Conservation (phyloP, 2,888 invertebrate genomes). For the Drosophila greeni region DNA sequence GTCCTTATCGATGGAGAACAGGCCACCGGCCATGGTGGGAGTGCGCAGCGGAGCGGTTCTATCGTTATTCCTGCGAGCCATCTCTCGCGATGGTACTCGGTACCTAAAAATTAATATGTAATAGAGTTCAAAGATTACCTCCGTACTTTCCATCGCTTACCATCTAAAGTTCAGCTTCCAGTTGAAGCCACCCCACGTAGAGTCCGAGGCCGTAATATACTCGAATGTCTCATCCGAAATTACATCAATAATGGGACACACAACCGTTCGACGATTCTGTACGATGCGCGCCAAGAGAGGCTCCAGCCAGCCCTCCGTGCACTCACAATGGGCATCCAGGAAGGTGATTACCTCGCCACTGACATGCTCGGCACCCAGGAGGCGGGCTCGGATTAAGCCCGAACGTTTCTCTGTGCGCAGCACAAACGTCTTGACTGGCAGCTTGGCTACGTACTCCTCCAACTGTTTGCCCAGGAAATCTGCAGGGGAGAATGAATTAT, state of each 20-base stretch:
- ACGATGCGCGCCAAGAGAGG: conserved; percentile 95
- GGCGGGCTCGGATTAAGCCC: conserved; percentile 95
- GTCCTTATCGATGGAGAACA: conserved; percentile 95
- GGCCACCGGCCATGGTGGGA: conserved; percentile 98
- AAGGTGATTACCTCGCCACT: conserved; percentile 80
- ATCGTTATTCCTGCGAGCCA: conserved; percentile 95
- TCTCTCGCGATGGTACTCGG: conserved; percentile 97
- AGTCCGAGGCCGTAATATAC: conserved; percentile 98
- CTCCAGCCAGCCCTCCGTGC: conserved; percentile 98
- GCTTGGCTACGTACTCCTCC: conserved; percentile 91
- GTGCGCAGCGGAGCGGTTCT: conserved; percentile 94
- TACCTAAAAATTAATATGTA: conserved; percentile 84
- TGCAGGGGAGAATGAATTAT: conserved; percentile 72
- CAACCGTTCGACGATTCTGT: conserved; percentile 94
- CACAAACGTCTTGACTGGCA: conserved; percentile 92
- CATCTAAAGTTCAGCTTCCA: conserved; percentile 99
- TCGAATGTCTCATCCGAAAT: conserved; percentile 99
- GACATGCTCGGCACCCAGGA: conserved; percentile 95
- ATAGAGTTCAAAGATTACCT: not conserved
- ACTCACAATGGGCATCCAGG: conserved; percentile 79
- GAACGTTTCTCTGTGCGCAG: conserved; percentile 95
- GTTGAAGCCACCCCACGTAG: conserved; percentile 99
- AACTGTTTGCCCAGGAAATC: conserved; percentile 93
- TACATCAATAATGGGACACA: conserved; percentile 99
- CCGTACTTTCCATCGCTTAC: conserved; percentile 79